phyloP scores from a whole-genome alignment of 2,888 invertebrate species.

The Tyria jacobaeae region DNA sequence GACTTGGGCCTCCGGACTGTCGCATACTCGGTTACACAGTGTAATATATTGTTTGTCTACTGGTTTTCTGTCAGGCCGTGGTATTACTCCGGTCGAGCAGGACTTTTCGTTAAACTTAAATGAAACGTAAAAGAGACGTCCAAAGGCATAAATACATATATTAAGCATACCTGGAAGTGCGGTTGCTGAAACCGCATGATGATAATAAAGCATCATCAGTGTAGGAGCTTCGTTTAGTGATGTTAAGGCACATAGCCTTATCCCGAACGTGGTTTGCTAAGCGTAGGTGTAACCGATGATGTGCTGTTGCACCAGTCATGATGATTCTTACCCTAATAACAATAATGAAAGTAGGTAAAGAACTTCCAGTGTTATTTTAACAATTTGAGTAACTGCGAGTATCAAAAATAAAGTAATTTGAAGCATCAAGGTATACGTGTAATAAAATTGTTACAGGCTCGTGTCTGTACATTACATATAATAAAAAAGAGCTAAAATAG shows the following conservation, averaged over 20 bases:
- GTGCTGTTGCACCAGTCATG: not conserved
- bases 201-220: not conserved
- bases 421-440: no score
- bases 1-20: no score
- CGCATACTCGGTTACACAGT: no score
- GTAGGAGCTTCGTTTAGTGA: not conserved
- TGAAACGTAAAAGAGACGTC: no score
- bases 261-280: not conserved
- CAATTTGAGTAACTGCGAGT: not conserved
- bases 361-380: not conserved
- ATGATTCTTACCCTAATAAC: constrained; percentile 8
- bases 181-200: constrained; percentile 1
- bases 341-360: not conserved
- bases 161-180: not conserved
- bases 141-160: no score
- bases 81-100: no score
- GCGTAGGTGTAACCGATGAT: not conserved
- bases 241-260: not conserved
- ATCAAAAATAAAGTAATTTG: not conserved
- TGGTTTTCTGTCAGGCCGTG: no score
- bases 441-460: no score
- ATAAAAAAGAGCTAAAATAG: no score
- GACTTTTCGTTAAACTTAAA: no score
- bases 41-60: no score
- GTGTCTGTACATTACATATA: no score